These are phyloP conservation scores for Petrolisthes cinctipes DNA, from an alignment of 2,888 invertebrate species.

Conservation along the genomic window DNA sequence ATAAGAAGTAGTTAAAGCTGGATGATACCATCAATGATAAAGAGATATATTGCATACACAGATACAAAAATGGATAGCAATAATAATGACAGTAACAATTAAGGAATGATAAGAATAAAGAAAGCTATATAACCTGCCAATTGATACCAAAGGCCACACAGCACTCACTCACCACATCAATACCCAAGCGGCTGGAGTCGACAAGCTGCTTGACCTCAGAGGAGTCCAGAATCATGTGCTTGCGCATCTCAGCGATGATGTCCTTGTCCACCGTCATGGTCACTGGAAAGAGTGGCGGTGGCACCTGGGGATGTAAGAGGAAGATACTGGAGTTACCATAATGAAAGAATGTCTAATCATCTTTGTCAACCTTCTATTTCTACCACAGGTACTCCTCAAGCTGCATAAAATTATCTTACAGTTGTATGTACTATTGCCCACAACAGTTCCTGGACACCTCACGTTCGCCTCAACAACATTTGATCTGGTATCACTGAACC, in stretches of 20 bases:
- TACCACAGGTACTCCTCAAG: not conserved
- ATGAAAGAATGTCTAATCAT: not conserved
- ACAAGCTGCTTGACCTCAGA: conserved; percentile 16
- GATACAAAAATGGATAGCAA: too few relatives aligned
- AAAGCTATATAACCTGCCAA: too few relatives aligned
- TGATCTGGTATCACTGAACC: too few relatives aligned
- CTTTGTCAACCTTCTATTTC: not conserved
- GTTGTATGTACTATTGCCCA: not conserved
- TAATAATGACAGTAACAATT: too few relatives aligned
- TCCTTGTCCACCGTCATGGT: conserved; percentile 12
- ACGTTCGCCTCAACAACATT: too few relatives aligned
- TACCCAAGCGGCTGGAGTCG: conserved; percentile 12
- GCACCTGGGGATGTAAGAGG: conserved; percentile 11
- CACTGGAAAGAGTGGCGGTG: conserved; percentile 49
- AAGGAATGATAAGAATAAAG: too few relatives aligned
- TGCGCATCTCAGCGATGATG: conserved; percentile 24
- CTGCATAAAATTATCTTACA: too few relatives aligned
- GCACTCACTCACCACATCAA: not conserved
- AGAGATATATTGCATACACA: too few relatives aligned
- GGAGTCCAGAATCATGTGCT: conserved; percentile 23
- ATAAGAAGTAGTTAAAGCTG: too few relatives aligned
- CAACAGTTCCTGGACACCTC: not conserved
- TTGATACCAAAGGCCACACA: too few relatives aligned
- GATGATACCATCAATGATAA: too few relatives aligned
- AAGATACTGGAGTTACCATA: not conserved